phyloP scores from a whole-genome alignment of 2,888 invertebrate species.

The Hypercompe scribonia region DNA sequence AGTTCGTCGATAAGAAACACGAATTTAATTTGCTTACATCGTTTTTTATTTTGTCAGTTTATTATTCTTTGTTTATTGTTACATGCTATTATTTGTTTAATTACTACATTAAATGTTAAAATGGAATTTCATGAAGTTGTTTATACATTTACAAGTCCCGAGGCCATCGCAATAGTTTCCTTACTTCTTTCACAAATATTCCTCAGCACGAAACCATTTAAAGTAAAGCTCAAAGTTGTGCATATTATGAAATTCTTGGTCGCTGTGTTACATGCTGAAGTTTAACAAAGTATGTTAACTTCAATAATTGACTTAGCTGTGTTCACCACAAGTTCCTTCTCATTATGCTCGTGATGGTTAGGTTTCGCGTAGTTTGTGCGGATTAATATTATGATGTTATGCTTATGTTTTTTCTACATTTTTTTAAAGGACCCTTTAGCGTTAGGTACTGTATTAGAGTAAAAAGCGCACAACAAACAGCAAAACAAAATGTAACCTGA shows the following conservation, averaged over 20 bases:
- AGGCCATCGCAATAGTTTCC: background rate
- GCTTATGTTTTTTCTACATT: background rate
- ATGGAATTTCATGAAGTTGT: background rate
- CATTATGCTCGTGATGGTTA: slow-evolving; percentile 44
- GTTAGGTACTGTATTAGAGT: too few species aligned
- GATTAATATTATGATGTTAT: background rate
- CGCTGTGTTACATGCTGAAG: slow-evolving; percentile 31
- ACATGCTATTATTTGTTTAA: slow-evolving; percentile 9
- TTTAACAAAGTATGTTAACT: slow-evolving; percentile 48
- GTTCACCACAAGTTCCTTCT: slow-evolving; percentile 45
- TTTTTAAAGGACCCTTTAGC: background rate
- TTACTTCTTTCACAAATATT: slow-evolving; percentile 1
- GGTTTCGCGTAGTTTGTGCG: background rate
- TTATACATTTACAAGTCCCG: background rate
- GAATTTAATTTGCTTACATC: background rate
- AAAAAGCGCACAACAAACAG: too few species aligned
- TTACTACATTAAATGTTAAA: slow-evolving; percentile 14
- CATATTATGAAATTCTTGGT: slow-evolving; percentile 15
- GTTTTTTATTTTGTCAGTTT: background rate
- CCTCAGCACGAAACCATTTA: background rate
- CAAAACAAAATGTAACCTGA: too few species aligned
- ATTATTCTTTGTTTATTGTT: background rate
- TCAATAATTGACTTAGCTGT: slow-evolving; percentile 51
- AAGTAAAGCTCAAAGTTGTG: slow-evolving; percentile 9
- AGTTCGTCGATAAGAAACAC: background rate